Conservation (phyloP, 2,797 vertebrate species). For the Aselliscus stoliczkanus region DNA sequence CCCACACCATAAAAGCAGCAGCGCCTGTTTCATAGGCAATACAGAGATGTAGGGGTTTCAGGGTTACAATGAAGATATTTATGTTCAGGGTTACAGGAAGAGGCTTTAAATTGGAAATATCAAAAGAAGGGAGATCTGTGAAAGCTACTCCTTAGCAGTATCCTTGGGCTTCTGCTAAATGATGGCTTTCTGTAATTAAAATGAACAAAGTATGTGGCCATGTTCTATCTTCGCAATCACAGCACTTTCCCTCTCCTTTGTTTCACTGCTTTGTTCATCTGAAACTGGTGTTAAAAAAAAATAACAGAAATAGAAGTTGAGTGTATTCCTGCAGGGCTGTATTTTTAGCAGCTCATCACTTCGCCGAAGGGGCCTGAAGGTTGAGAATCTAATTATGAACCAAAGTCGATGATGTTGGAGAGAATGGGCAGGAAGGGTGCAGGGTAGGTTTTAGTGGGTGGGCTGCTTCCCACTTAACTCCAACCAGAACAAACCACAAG, state of each 20-base stretch:
- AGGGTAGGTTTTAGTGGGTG: neutral
- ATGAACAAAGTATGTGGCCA: slow-evolving; percentile 75
- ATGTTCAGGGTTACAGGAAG: slow-evolving; percentile 42
- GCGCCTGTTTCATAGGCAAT: neutral
- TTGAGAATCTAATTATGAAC: slow-evolving; percentile 82
- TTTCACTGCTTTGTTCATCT: slow-evolving; percentile 83
- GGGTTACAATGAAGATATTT: slow-evolving; percentile 35
- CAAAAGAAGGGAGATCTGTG: slow-evolving; percentile 57
- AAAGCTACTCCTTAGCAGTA: slow-evolving; percentile 48
- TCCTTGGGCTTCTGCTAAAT: slow-evolving; percentile 72
- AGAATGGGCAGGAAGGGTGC: slow-evolving; percentile 21
- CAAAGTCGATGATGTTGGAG: slow-evolving; percentile 37
- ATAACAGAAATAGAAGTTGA: slow-evolving; percentile 84
- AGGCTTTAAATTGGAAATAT: slow-evolving; percentile 61
- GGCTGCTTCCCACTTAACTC: slow-evolving; percentile 27
- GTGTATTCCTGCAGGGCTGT: slow-evolving; percentile 80
- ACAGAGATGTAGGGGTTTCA: slow-evolving; percentile 33
- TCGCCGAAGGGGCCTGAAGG: slow-evolving; percentile 77
- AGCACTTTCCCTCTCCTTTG: slow-evolving; percentile 78
- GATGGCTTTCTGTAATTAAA: slow-evolving; percentile 83
- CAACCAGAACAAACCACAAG: neutral
- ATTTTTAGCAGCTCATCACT: slow-evolving; percentile 84
- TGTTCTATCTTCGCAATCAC: slow-evolving; percentile 76
- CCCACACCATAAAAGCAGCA: slow-evolving; percentile 20
- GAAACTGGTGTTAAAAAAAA: slow-evolving; percentile 78